Evolutionary conservation across 2,113 vertebrate species (phyloP).

Genomic region (Cisticola juncidis): DNA sequence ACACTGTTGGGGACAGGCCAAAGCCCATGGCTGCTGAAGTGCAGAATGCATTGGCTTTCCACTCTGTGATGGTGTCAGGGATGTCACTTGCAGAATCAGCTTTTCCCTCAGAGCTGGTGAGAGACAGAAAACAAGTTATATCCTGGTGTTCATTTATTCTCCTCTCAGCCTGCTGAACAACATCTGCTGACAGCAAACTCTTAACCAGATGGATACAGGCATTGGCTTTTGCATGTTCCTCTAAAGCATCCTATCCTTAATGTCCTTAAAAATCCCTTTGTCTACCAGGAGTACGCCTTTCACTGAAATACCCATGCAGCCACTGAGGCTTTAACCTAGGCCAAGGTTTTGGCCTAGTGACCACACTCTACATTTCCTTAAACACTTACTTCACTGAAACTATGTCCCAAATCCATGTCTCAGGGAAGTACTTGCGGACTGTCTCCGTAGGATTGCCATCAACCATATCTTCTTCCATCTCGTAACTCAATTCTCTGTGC

Average conservation of each 20-base stretch:
- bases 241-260: neutral
- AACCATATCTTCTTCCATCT: neutral
- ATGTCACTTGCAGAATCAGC: constrained; percentile 72
- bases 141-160: neutral
- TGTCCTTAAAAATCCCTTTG: neutral
- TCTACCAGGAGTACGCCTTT: neutral
- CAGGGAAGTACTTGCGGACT: constrained; percentile 81
- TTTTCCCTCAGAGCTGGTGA: constrained; percentile 72
- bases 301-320: neutral
- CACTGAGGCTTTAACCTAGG: neutral
- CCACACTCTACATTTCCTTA: neutral
- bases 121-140: neutral
- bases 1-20: constrained; percentile 77
- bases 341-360: neutral
- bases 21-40: constrained; percentile 77
- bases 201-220: neutral
- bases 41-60: constrained; percentile 87
- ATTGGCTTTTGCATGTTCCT: neutral
- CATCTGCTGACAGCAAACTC: neutral
- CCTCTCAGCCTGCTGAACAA: neutral
- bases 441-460: constrained; percentile 13
- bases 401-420: constrained; percentile 90
- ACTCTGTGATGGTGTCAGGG: constrained; percentile 90
- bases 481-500: neutral
- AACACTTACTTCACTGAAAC: constrained; percentile 78